Percentiles rank a stretch among this genome's conserved stretches.
phyloP scores from a whole-genome alignment of 1,140 invertebrate species.

The Drosophila sucinea region DNA sequence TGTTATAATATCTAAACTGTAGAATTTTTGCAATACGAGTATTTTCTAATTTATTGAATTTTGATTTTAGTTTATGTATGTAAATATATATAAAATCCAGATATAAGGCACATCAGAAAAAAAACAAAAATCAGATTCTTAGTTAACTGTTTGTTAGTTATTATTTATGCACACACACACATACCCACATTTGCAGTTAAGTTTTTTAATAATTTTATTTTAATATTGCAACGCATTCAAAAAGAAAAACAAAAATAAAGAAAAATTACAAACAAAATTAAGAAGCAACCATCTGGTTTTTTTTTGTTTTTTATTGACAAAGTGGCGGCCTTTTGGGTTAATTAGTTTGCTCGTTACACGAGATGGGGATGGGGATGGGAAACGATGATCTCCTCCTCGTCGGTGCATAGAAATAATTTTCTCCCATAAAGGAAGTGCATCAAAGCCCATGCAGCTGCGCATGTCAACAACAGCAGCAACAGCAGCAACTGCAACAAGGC shows the following conservation, averaged over 20 bases:
- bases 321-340: constrained; percentile 56
- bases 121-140: constrained; percentile 36
- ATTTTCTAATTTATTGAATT: constrained; percentile 77
- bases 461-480: constrained; percentile 65
- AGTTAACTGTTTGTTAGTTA: constrained; percentile 81
- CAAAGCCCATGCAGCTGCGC: constrained; percentile 76
- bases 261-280: constrained; percentile 61
- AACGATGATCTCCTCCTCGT: constrained; percentile 13
- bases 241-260: constrained; percentile 56
- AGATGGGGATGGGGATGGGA: background rate
- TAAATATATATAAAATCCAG: constrained; percentile 44
- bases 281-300: constrained; percentile 26
- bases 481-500: constrained; percentile 56
- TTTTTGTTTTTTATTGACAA: constrained; percentile 60
- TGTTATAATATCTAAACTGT: constrained; percentile 61
- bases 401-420: constrained; percentile 74
- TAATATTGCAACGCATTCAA: constrained; percentile 74
- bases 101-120: constrained; percentile 44
- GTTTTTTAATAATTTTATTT: constrained; percentile 65
- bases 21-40: constrained; percentile 69
- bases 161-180: constrained; percentile 73
- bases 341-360: constrained; percentile 64
- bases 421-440: constrained; percentile 76
- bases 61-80: constrained; percentile 53
- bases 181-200: constrained; percentile 49